phyloP scores from a whole-genome alignment of 2,113 vertebrate genomes.

The Apaloderma vittatum region DNA sequence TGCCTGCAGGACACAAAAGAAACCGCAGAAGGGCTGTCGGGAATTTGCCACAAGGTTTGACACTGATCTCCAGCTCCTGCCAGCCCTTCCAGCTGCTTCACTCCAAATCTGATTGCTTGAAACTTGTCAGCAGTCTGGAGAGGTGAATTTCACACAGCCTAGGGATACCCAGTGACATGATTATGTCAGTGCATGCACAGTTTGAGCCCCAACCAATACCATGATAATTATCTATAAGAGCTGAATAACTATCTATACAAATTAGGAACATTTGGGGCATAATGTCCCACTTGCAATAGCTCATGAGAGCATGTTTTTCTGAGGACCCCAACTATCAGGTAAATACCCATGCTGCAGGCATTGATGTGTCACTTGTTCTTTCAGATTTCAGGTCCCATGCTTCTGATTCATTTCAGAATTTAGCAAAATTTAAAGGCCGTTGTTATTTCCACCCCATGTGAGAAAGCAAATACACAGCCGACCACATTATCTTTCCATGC shows the following conservation, averaged over 20 bases:
- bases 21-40: not conserved
- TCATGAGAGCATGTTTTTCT: not conserved
- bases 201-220: not conserved
- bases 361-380: not conserved
- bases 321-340: not conserved
- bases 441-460: not conserved
- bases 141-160: slow-evolving; percentile 17
- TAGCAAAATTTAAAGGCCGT: not conserved
- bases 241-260: not conserved
- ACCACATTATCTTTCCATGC: not conserved
- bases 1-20: not conserved
- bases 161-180: not conserved
- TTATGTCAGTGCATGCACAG: not conserved
- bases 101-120: not conserved
- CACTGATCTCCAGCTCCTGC: not conserved
- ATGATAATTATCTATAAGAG: not conserved
- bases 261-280: not conserved
- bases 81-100: not conserved
- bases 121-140: not conserved
- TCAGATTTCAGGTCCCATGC: not conserved
- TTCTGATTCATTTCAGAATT: not conserved
- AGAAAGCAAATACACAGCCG: not conserved
- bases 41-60: not conserved
- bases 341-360: rapidly evolving
- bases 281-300: not conserved